Evolutionary conservation across 2,888 invertebrate species (phyloP).

Genomic region (Trissolcus japonicus): DNA sequence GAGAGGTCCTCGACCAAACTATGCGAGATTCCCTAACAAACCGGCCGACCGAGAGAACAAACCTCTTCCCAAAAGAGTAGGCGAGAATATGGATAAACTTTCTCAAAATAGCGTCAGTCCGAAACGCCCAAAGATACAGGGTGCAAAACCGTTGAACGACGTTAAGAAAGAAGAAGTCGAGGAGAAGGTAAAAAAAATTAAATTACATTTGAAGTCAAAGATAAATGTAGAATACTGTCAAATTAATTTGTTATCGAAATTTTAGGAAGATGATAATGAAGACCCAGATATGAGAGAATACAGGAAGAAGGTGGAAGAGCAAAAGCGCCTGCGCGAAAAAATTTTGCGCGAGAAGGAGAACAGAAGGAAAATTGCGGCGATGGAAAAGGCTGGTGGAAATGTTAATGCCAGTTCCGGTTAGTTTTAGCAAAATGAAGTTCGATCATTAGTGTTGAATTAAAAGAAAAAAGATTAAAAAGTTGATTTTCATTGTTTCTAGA

Average conservation of each 20-base stretch:
- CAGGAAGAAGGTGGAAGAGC: conserved; percentile 76
- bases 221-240: not conserved
- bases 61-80: conserved; percentile 61
- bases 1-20: conserved; percentile 61
- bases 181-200: conserved; percentile 61
- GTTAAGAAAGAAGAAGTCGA: conserved; percentile 42
- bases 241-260: conserved; percentile 9
- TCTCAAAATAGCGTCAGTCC: conserved; percentile 65
- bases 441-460: too few relatives aligned
- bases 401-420: conserved; percentile 46
- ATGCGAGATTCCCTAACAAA: conserved; percentile 55
- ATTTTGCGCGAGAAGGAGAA: conserved; percentile 76
- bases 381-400: conserved; percentile 63
- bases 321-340: conserved; percentile 76
- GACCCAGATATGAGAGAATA: conserved; percentile 77
- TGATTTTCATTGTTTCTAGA: conserved; percentile 58
- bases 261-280: conserved; percentile 68
- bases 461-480: not conserved
- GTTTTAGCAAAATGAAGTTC: not conserved
- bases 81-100: conserved; percentile 60
- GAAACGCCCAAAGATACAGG: conserved; percentile 59
- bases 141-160: conserved; percentile 12
- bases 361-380: conserved; percentile 74
- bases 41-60: conserved; percentile 59
- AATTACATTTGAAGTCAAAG: not conserved